A percentile compares a stretch with the other conserved stretches of the same genome.
phyloP scores from a whole-genome alignment of 2,888 invertebrate species.

The Margaritifera margaritifera region DNA sequence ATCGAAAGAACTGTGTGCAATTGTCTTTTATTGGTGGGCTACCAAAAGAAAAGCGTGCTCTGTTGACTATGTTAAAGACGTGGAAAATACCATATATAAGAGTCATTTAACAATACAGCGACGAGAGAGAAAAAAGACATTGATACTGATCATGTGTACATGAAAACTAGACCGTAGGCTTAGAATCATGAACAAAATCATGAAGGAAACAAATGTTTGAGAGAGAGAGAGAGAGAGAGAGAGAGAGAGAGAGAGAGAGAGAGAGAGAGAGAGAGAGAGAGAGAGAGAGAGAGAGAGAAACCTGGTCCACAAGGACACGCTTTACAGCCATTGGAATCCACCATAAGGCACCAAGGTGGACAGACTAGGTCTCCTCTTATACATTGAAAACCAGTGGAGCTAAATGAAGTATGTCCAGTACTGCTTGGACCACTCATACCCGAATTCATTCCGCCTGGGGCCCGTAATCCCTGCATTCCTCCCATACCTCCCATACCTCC shows the following conservation, averaged over 20 bases:
- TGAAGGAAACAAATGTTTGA: background rate
- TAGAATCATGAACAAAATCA: background rate
- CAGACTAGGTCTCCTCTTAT: constrained; percentile 36
- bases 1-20: too few relatives aligned
- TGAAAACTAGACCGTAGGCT: too few relatives aligned
- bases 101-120: too few relatives aligned
- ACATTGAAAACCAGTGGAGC: constrained; percentile 22
- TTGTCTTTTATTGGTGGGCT: too few relatives aligned
- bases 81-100: too few relatives aligned
- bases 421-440: background rate
- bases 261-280: constrained; percentile 5
- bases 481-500: constrained; percentile 16
- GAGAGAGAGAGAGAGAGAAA: constrained; percentile 6
- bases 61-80: too few relatives aligned
- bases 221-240: background rate
- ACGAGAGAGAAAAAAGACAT: too few relatives aligned
- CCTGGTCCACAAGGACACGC: constrained; percentile 47
- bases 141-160: too few relatives aligned
- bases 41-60: too few relatives aligned
- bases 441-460: constrained; percentile 4
- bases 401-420: constrained; percentile 12
- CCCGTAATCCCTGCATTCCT: constrained; percentile 15
- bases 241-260: constrained; percentile 12
- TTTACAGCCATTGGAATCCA: constrained; percentile 37
- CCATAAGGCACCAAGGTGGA: constrained; percentile 40